These are phyloP conservation scores for Rhagoletis zephyria DNA, from an alignment of 1,140 invertebrate genomes.

Conservation along the genomic window DNA sequence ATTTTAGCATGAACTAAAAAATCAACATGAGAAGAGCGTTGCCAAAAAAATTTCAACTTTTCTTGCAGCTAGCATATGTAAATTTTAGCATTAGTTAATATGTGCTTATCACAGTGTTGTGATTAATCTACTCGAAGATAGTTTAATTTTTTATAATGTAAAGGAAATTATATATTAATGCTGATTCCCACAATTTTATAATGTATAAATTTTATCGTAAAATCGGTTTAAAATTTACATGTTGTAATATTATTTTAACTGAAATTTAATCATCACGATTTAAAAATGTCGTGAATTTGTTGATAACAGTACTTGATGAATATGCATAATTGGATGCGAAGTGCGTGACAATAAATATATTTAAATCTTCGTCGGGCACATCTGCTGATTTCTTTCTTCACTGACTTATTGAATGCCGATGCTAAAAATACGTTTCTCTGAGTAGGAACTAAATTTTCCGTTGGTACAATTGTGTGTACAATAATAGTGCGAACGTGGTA, in stretches of 20 bases:
- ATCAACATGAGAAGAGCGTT: background rate
- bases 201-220: too few species aligned
- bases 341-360: background rate
- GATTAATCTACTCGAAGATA: background rate
- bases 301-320: background rate
- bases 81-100: background rate
- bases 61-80: background rate
- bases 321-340: background rate
- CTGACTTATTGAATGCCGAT: conserved; percentile 3
- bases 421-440: conserved; percentile 38
- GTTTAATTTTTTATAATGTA: background rate
- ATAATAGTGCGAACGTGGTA: background rate
- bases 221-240: too few species aligned
- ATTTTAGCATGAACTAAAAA: background rate
- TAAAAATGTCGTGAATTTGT: background rate
- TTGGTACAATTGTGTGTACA: background rate
- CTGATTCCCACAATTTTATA: too few species aligned
- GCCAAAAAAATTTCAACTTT: conserved; percentile 15
- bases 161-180: background rate
- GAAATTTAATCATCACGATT: too few species aligned
- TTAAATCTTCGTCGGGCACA: background rate
- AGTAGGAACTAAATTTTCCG: conserved; percentile 43
- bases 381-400: background rate
- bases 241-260: too few species aligned
- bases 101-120: background rate